Base-by-base conservation (phyloP, 1,140 invertebrate species). In the Sminthurinus signatus region DNA sequence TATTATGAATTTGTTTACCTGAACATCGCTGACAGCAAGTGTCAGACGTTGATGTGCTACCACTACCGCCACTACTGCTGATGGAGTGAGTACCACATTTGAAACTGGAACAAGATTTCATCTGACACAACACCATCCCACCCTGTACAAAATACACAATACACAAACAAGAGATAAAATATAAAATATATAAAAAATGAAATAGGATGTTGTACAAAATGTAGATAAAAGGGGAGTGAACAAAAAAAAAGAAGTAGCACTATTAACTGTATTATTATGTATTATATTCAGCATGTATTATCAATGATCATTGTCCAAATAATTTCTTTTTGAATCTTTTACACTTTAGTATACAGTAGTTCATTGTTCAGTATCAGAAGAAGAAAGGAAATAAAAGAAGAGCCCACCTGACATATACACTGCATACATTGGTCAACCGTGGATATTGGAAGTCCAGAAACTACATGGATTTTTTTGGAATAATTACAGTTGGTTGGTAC, bases 371-470 rank as follows among this genome's bases (percentile, higher is more conserved):
- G n/a, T n/a, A n/a, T n/a, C 14, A 12, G 8, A 12, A 14, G 10
- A 17, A 42, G 15, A 42, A 36, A 23, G 21, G 19, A 10, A 32
- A 17, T 23, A 36, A 31, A 15, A 28, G 21, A 55, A 15, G 25
- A 17, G 17, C 21, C 25, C 25, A 73, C 73, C 64, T 73, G 67
- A 60, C 73, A 74, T 12, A 65, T 52, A 54, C 73, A 74, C 46
- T 73, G 73, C 65, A 73, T 72, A 46, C 73, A 74, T 52, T 74
- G 73, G 61, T 74, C 73, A 19, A 52, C 25, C n/a, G 54, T 44
- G 21, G 65, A 54, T 32, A 72, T 69, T 19, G 70, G 72, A 2
- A 74, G 39, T 2, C 71, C 68, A 19, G 71, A 65, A 14, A 72
- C n/a, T n/a, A n/a, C n/a, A n/a, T n/a, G n/a, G n/a, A n/a, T n/a